Conservation (phyloP, 2,113 vertebrate species). For the Reinhardtius hippoglossoides region DNA sequence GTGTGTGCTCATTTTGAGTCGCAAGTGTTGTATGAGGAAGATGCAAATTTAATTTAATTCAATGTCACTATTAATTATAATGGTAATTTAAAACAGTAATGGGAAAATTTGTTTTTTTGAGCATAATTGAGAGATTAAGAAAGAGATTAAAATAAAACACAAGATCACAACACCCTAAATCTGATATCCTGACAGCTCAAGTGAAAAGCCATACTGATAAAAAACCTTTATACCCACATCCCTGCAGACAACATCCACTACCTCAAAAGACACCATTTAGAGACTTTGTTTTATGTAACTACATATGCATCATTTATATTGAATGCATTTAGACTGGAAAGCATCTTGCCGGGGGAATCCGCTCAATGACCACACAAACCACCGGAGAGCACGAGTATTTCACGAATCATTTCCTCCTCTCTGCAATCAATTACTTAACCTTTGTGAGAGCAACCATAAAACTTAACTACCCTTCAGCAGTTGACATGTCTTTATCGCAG, state of each 20-base stretch:
- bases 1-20: neutral
- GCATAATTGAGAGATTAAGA: too few species aligned
- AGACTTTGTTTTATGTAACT: constrained; percentile 25
- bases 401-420: constrained; percentile 8
- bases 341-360: neutral
- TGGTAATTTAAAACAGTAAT: neutral
- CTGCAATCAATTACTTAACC: constrained; percentile 25
- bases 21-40: neutral
- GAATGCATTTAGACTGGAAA: constrained; percentile 7
- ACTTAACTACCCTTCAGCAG: neutral
- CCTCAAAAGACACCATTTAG: neutral
- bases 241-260: neutral
- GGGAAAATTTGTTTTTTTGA: too few species aligned
- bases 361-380: constrained; percentile 7
- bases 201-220: too few species aligned
- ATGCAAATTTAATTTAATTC: neutral
- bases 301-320: constrained; percentile 30
- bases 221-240: constrained; percentile 1
- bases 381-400: neutral
- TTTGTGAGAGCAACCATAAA: constrained; percentile 27
- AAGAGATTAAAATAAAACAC: too few species aligned
- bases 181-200: too few species aligned
- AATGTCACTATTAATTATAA: neutral
- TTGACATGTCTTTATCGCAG: neutral
- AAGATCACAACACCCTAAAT: too few species aligned